A percentile compares a stretch with the other conserved stretches of the same genome.
phyloP scores from a whole-genome alignment of 2,888 invertebrate species.

The Diploptera punctata region DNA sequence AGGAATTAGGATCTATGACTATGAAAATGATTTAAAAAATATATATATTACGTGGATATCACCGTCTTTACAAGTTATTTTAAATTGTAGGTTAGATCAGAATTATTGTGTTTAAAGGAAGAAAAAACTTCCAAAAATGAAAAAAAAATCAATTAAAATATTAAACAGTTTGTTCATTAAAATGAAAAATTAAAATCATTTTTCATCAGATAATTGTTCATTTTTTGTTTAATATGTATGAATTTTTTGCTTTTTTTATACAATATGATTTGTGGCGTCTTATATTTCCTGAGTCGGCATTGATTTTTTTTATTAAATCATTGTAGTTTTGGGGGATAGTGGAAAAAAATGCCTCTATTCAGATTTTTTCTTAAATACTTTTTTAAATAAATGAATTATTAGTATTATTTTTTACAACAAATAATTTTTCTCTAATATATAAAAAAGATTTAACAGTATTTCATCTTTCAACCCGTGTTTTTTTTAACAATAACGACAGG shows the following conservation, averaged over 20 bases:
- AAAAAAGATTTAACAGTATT: conserved; percentile 24
- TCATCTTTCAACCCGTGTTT: conserved; percentile 1
- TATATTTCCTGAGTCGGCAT: conserved; percentile 24
- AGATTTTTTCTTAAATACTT: not conserved
- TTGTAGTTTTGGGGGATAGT: not conserved
- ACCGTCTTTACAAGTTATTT: not conserved
- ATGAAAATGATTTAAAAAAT: conserved; percentile 1
- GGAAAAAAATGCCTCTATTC: conserved; percentile 21
- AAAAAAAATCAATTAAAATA: conserved; percentile 4
- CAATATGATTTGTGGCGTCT: conserved; percentile 23
- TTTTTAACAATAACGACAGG: conserved; percentile 16
- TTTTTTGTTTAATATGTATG: conserved; percentile 17
- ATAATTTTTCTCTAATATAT: conserved; percentile 11
- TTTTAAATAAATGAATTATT: conserved; percentile 29
- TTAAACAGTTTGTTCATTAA: conserved; percentile 20
- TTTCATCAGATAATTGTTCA: conserved; percentile 14
- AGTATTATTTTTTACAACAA: conserved; percentile 20
- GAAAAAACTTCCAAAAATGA: not conserved
- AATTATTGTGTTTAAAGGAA: not conserved
- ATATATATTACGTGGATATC: not conserved
- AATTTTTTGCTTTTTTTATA: conserved; percentile 4
- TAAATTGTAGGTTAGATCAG: conserved; percentile 6
- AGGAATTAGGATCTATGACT: not conserved
- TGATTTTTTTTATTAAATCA: conserved; percentile 16
- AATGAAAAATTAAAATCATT: conserved; percentile 23